A percentile compares a stretch with the other conserved stretches of the same genome.
These are phyloP conservation scores for Coregonus clupeaformis DNA, from an alignment of 2,113 vertebrate genomes.

Conservation along the genomic window DNA sequence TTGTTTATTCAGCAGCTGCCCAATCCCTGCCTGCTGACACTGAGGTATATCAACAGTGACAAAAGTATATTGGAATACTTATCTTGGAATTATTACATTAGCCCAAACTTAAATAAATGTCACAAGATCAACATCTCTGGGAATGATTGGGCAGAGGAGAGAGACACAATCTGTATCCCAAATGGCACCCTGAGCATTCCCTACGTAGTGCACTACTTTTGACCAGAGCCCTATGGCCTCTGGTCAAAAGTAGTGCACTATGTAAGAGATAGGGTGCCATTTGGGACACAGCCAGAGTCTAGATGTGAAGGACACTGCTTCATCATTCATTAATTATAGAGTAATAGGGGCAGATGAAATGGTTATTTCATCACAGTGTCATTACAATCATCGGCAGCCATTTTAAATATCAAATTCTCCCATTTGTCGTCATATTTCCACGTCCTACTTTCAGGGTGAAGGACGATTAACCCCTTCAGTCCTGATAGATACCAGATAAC, in stretches of 20 bases:
- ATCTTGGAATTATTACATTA: conserved; percentile 97
- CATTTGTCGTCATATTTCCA: conserved; percentile 82
- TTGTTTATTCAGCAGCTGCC: conserved; percentile 73
- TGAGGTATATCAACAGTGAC: conserved; percentile 96
- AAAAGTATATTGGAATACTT: conserved; percentile 98
- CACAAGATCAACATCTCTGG: conserved; percentile 91
- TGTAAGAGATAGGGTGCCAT: too few relatives aligned
- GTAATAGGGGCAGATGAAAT: conserved; percentile 96
- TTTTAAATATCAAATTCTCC: conserved; percentile 86
- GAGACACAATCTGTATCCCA: conserved; percentile 56
- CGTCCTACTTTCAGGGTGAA: conserved; percentile 1
- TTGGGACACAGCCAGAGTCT: conserved; percentile 36
- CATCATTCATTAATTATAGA: conserved; percentile 95
- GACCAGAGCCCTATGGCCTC: too few relatives aligned
- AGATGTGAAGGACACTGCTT: conserved; percentile 90
- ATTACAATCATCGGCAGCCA: conserved; percentile 83
- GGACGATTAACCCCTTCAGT: conserved; percentile 54
- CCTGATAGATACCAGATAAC: not conserved
- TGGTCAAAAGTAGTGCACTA: too few relatives aligned
- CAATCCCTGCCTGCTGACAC: conserved; percentile 76
- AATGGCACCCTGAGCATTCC: conserved; percentile 27
- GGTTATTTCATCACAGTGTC: conserved; percentile 90
- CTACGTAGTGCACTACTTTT: too few relatives aligned
- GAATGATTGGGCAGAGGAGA: conserved; percentile 79
- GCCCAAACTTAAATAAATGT: conserved; percentile 95